These are phyloP conservation scores for Takifugu bimaculatus DNA, from an alignment of 2,113 vertebrate species.

Conservation along the genomic window DNA sequence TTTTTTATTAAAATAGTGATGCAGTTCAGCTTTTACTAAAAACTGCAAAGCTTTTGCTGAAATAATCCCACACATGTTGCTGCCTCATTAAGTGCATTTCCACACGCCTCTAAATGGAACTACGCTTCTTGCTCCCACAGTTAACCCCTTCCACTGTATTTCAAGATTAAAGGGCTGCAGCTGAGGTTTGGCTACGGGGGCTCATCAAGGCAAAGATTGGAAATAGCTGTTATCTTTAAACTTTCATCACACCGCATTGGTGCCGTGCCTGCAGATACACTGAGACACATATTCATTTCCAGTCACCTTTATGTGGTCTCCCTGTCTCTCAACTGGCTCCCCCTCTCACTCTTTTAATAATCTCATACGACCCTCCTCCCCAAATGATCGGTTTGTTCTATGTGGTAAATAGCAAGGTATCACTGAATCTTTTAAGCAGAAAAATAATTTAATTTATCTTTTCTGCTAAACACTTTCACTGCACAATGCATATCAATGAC, in stretches of 20 bases:
- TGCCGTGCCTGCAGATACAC: constrained; percentile 42
- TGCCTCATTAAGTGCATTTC: neutral
- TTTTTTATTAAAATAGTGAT: too few species aligned
- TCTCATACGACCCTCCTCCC: constrained; percentile 24
- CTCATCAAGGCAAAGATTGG: constrained; percentile 58
- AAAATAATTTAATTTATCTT: neutral
- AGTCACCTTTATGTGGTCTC: constrained; percentile 26
- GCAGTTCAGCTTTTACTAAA: neutral
- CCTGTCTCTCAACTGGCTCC: constrained; percentile 27
- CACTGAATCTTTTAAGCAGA: constrained; percentile 9
- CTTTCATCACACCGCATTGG: constrained; percentile 51
- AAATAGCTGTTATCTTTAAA: constrained; percentile 67
- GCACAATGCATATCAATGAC: constrained; percentile 10
- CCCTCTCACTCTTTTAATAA: constrained; percentile 16
- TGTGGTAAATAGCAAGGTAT: constrained; percentile 17
- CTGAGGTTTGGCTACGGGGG: constrained; percentile 40
- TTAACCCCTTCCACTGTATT: constrained; percentile 28
- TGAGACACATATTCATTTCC: constrained; percentile 57
- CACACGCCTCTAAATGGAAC: too few species aligned
- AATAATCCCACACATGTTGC: constrained; percentile 55
- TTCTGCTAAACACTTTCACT: constrained; percentile 24
- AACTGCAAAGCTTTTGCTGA: constrained; percentile 8
- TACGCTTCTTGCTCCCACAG: neutral
- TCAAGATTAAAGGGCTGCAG: constrained; percentile 37
- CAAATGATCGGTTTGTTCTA: constrained; percentile 35